Conservation (phyloP, 2,888 invertebrate genomes). For the Lasioglossum vierecki region DNA sequence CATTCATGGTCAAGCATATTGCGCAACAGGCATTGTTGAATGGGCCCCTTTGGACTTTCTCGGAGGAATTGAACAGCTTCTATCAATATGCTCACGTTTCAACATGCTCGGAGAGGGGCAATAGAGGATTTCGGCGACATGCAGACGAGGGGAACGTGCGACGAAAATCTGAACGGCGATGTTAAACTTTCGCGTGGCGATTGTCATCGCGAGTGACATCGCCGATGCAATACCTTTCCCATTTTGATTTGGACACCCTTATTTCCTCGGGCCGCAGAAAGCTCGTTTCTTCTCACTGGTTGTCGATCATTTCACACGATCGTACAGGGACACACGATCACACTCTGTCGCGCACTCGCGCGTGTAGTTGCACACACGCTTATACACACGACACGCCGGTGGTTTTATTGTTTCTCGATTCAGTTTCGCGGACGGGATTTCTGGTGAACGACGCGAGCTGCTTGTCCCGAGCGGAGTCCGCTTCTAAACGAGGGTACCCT, state of each 20-base stretch:
- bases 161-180: slow-evolving; percentile 1
- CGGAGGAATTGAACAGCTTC: too few species aligned
- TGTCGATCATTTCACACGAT: slow-evolving; percentile 21
- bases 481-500: slow-evolving; percentile 28
- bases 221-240: slow-evolving; percentile 41
- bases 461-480: background rate
- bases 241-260: slow-evolving; percentile 35
- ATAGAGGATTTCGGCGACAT: background rate
- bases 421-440: background rate
- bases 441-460: background rate
- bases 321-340: background rate
- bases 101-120: background rate
- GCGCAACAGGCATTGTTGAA: too few species aligned
- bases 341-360: background rate
- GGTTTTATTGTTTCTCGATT: slow-evolving; percentile 22
- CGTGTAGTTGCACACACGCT: background rate
- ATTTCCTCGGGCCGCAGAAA: slow-evolving; percentile 12
- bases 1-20: too few species aligned
- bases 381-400: background rate
- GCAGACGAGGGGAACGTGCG: slow-evolving; percentile 2
- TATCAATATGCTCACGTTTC: background rate
- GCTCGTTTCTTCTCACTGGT: slow-evolving; percentile 14
- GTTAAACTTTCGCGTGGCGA: background rate
- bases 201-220: background rate
- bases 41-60: too few species aligned